These are phyloP conservation scores for Microctonus hyperodae DNA, from an alignment of 2,888 invertebrate genomes.

Conservation along the genomic window DNA sequence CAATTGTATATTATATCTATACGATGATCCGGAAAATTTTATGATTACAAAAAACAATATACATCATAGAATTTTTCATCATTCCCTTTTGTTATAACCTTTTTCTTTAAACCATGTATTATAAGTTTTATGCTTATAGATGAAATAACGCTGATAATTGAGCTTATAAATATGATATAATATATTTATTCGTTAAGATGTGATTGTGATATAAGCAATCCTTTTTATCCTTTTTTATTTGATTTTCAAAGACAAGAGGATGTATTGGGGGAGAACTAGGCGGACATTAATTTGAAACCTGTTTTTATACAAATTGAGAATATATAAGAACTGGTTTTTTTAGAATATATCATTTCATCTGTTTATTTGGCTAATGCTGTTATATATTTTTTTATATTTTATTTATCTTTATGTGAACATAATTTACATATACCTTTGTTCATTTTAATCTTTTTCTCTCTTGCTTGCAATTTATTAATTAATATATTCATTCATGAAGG, in stretches of 20 bases:
- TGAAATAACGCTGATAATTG: neutral
- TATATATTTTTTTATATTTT: neutral
- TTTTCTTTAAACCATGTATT: neutral
- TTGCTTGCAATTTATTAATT: no score
- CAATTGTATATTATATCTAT: neutral
- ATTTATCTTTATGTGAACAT: no score
- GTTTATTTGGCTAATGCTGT: neutral
- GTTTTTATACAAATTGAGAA: neutral
- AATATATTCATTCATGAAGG: no score
- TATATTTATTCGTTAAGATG: neutral
- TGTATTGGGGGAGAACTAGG: neutral
- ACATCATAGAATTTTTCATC: neutral
- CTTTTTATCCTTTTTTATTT: neutral
- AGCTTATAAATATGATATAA: neutral
- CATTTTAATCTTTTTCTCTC: no score
- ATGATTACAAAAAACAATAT: neutral
- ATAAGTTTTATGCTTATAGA: neutral
- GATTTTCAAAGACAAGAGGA: neutral
- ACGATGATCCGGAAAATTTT: neutral
- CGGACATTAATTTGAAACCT: neutral
- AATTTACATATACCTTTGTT: no score
- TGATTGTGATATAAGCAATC: neutral
- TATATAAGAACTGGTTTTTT: neutral
- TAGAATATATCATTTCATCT: neutral
- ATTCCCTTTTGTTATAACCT: neutral